Evolutionary conservation across 2,797 vertebrate genomes (phyloP).

Genomic region (Crocidura indochinensis): DNA sequence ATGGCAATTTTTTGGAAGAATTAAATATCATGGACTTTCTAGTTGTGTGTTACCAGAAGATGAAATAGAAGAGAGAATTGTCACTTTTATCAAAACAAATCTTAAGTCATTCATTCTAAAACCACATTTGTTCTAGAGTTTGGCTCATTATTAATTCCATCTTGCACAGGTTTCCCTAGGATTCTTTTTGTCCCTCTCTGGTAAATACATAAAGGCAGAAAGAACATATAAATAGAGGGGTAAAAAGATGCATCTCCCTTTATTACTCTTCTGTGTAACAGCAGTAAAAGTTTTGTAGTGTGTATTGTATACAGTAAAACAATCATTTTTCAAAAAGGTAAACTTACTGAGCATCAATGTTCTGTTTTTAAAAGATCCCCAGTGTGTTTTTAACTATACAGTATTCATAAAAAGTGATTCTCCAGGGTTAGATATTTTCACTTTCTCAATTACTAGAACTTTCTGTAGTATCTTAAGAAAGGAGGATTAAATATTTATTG

Average conservation of each 20-base stretch:
- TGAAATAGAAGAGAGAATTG: background rate
- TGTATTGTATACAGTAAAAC: conserved; percentile 86
- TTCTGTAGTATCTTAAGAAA: conserved; percentile 84
- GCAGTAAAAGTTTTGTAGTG: conserved; percentile 85
- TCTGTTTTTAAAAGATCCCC: conserved; percentile 89
- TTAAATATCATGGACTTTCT: background rate
- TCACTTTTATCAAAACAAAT: background rate
- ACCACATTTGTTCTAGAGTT: background rate
- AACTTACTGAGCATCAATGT: conserved; percentile 84
- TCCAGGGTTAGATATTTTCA: conserved; percentile 86
- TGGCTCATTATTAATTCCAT: background rate
- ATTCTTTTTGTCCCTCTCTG: conserved; percentile 36
- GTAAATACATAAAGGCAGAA: conserved; percentile 66
- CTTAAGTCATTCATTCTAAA: background rate
- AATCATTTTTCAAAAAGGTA: conserved; percentile 89
- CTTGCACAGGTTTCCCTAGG: background rate
- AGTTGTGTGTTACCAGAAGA: background rate
- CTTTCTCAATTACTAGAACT: conserved; percentile 88
- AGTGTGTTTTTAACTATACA: conserved; percentile 84
- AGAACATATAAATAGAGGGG: conserved; percentile 23
- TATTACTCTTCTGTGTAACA: conserved; percentile 84
- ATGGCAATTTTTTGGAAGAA: conserved; percentile 55
- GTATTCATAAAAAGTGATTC: conserved; percentile 87
- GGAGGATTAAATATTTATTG: conserved; percentile 85
- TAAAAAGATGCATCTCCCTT: conserved; percentile 67